Evolutionary conservation across 2,797 vertebrate species (phyloP).

Genomic region (Enteromius argenteus): DNA sequence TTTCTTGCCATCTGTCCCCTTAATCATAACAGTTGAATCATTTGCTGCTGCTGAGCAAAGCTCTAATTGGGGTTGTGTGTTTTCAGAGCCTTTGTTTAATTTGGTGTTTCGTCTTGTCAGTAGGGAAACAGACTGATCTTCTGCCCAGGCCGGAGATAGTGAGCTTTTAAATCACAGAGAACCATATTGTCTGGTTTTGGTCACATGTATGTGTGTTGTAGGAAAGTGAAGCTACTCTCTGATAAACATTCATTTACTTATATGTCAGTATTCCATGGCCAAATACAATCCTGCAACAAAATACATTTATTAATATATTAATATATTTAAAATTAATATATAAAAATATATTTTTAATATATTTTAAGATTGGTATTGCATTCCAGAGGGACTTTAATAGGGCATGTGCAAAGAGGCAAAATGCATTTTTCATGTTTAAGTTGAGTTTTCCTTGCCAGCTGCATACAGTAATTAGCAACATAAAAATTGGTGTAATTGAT

Average conservation of each 20-base stretch:
- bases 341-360: no score
- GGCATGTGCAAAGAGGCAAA: background rate
- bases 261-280: background rate
- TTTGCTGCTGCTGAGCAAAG: background rate
- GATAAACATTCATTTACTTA: background rate
- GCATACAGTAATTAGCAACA: background rate
- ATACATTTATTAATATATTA: background rate
- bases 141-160: slow-evolving; percentile 8
- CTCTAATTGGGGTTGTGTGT: slow-evolving; percentile 13
- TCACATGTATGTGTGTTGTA: background rate
- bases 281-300: background rate
- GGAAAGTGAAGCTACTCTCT: background rate
- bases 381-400: background rate
- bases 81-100: slow-evolving; percentile 17
- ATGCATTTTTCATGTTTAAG: background rate
- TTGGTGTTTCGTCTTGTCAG: slow-evolving; percentile 15
- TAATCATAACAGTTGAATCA: background rate
- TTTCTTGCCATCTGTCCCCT: slow-evolving; percentile 8
- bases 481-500: background rate
- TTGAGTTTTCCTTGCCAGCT: background rate
- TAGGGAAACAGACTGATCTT: slow-evolving; percentile 25
- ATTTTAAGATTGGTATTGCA: background rate
- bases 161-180: background rate
- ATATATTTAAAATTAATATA: no score
- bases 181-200: background rate